Base-by-base conservation (phyloP, 2,797 vertebrate species). In the Ctenosaura bakeri region DNA sequence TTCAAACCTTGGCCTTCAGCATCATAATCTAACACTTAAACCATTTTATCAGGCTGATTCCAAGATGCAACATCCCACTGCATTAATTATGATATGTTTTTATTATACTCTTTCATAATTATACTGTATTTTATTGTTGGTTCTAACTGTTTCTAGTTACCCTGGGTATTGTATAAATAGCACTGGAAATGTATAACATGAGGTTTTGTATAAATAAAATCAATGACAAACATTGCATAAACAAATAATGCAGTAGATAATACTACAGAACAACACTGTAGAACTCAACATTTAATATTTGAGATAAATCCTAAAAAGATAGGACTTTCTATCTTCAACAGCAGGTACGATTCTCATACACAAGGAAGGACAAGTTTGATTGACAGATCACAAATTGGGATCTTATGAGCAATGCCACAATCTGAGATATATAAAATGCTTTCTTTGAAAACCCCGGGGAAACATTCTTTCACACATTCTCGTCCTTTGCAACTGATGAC, bases 371-470 rank as follows among this genome's bases (percentile, higher is more conserved):
- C 35, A 73, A 29, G 35, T 69, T 73, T 81, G 64, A 74, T 9
- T 90, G 50, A 79, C 32, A 80, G 46, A 77, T 77, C 74, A 38
- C 62, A 52, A 16, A n/a, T 13, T 86, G 52, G 79, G 20, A n/a
- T 56, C 50, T 88, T 91, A 77, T 42, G 26, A 69, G 8, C 77
- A 42, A 79, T 16, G 20, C 64, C 10, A 69, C 56, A 88, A 64
- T 71, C 78, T 50, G 26, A 20, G 13, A 52, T 13, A 24, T 54
- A 83, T 18, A 74, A 88, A 82, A 74, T 59, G 18, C 38, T 81
- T 80, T 74, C 42, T 62, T 85, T 35, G 52, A 85, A 85, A 91
- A 66, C 7, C 24, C 89, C 54, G 54, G 84, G 84, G 83, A 73
- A 88, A 62, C 32, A 64, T 85, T 83, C 24, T 79, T 56, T 29